A percentile compares a stretch with the other conserved stretches of the same genome.
phyloP scores from a whole-genome alignment of 1,140 invertebrate species.

The Harlomillsia oculata region DNA sequence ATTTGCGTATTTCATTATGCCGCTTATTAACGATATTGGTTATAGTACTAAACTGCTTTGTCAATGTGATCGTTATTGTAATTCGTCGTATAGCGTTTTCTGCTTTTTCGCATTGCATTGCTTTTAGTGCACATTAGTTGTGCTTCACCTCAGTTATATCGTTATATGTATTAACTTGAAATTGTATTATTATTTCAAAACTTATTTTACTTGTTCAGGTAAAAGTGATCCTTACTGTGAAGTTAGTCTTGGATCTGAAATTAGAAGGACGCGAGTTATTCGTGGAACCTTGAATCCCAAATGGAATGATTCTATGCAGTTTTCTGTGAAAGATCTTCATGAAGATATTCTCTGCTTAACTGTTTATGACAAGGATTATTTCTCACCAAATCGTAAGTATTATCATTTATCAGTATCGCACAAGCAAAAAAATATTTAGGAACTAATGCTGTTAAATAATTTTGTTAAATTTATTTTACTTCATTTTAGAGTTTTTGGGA shows the following conservation, averaged over 20 bases:
- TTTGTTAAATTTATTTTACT: constrained; percentile 17
- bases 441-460: background rate
- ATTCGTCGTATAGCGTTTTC: no score
- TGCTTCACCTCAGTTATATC: background rate
- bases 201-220: constrained; percentile 38
- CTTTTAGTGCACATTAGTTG: background rate
- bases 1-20: no score
- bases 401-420: background rate
- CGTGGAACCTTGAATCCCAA: constrained; percentile 52
- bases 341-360: constrained; percentile 66
- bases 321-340: constrained; percentile 60
- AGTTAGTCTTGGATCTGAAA: constrained; percentile 65
- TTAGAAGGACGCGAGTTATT: constrained; percentile 58
- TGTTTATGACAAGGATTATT: constrained; percentile 67
- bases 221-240: constrained; percentile 64
- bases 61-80: no score
- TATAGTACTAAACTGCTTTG: no score
- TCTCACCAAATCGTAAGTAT: constrained; percentile 61
- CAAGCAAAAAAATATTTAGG: background rate
- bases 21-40: no score
- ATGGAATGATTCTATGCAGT: constrained; percentile 78
- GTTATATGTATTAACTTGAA: background rate
- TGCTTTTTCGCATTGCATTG: background rate
- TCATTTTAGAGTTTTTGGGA: constrained; percentile 59
- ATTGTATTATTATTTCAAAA: background rate